Evolutionary conservation across 2,888 invertebrate genomes (phyloP).

Genomic region (Metacarcinus magister): DNA sequence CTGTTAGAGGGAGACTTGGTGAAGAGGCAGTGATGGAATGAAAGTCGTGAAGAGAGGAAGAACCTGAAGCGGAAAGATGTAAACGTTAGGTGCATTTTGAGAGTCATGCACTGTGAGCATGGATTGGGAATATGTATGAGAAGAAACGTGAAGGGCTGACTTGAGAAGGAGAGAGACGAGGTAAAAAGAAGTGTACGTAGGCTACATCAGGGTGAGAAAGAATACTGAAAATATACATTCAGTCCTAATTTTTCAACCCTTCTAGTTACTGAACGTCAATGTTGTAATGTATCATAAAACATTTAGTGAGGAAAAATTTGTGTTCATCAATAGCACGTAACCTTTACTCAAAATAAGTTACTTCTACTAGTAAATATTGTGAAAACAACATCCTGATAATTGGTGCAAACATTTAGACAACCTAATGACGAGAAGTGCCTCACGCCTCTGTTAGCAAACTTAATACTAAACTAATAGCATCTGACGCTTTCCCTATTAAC

Average conservation of each 20-base stretch:
- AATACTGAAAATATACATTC: neutral
- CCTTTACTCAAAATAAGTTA: neutral
- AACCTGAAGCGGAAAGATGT: neutral
- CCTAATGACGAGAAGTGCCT: neutral
- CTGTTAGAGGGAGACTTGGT: conserved; percentile 54
- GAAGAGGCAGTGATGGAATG: neutral
- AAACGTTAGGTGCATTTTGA: conserved; percentile 11
- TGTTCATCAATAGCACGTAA: neutral
- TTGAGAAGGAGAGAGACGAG: neutral
- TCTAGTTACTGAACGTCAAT: neutral
- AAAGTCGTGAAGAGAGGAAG: neutral
- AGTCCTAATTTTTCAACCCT: neutral
- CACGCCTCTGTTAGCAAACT: neutral
- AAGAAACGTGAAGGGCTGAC: neutral
- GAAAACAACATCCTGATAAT: neutral
- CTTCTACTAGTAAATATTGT: neutral
- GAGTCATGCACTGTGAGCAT: neutral
- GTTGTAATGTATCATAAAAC: neutral
- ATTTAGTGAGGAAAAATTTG: neutral
- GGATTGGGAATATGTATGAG: neutral
- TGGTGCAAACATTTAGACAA: neutral
- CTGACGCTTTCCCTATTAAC: neutral
- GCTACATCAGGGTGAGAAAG: neutral
- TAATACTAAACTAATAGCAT: conserved; percentile 1
- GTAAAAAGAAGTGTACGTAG: neutral